A percentile compares a stretch with the other conserved stretches of the same genome.
Conservation (phyloP, 2,113 vertebrate genomes). For the Engystomops pustulosus region DNA sequence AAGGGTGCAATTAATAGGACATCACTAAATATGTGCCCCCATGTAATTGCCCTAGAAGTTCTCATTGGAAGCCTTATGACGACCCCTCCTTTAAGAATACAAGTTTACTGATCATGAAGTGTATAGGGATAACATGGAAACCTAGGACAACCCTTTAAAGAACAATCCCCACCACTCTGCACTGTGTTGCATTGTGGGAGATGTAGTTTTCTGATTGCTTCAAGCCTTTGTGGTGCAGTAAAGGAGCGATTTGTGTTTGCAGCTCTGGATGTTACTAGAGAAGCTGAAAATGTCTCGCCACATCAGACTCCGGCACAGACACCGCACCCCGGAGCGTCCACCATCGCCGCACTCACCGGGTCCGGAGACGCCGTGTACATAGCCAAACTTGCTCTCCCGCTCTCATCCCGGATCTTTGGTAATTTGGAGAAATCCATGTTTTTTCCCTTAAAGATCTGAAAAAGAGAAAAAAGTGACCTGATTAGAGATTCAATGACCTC, state of each 20-base stretch:
- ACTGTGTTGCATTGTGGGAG: too few relatives aligned
- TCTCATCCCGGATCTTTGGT: slow-evolving; percentile 93
- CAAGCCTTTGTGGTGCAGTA: too few relatives aligned
- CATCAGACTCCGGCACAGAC: too few relatives aligned
- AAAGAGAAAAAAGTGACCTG: not conserved
- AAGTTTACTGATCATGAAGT: not conserved
- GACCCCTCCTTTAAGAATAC: not conserved
- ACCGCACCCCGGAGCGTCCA: too few relatives aligned
- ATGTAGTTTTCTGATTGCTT: too few relatives aligned
- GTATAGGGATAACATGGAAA: too few relatives aligned
- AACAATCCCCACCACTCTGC: too few relatives aligned
- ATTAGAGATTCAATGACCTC: not conserved
- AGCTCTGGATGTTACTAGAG: not conserved
- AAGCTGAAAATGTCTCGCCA: too few relatives aligned
- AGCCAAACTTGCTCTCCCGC: slow-evolving; percentile 89
- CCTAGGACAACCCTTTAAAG: too few relatives aligned
- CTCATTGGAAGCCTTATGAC: too few relatives aligned
- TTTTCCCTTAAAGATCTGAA: slow-evolving; percentile 66
- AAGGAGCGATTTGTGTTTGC: not conserved
- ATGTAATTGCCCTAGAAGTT: too few relatives aligned
- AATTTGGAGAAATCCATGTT: slow-evolving; percentile 96
- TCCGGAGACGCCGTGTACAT: slow-evolving; percentile 94
- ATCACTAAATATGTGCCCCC: too few relatives aligned
- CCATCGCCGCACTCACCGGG: slow-evolving; percentile 79
- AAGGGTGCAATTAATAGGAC: not conserved